These are phyloP conservation scores for Hypotaenidia philippensis DNA, from an alignment of 2,797 vertebrate species.

Conservation along the genomic window DNA sequence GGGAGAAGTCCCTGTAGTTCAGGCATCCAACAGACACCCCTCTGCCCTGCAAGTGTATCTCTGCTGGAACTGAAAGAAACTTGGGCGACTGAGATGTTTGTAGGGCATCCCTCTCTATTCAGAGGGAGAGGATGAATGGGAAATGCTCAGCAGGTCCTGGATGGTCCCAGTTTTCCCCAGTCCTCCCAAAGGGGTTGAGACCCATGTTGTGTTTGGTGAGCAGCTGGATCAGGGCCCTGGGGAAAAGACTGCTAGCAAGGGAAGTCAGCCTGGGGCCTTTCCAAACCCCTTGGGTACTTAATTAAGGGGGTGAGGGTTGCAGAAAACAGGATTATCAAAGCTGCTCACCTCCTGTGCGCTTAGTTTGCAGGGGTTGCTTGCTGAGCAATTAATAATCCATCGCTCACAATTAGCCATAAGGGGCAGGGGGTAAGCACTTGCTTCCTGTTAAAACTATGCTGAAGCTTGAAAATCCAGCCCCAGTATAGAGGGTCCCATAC, in stretches of 20 bases:
- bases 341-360: not conserved
- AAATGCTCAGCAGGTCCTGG: not conserved
- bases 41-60: not conserved
- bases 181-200: not conserved
- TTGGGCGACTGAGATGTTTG: not conserved
- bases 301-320: not conserved
- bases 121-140: not conserved
- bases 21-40: not conserved
- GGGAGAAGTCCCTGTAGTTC: not conserved
- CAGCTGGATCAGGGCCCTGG: not conserved
- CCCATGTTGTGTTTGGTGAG: not conserved
- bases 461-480: not conserved
- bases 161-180: not conserved
- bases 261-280: not conserved
- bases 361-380: not conserved
- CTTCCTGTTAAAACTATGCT: not conserved
- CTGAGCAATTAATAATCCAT: conserved; percentile 19
- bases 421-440: not conserved
- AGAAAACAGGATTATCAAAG: conserved; percentile 35
- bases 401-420: conserved; percentile 8
- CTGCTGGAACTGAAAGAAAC: not conserved
- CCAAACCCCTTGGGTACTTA: not conserved
- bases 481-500: accelerated
- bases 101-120: not conserved
- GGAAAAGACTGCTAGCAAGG: not conserved